phyloP scores from a whole-genome alignment of 2,797 vertebrate genomes.

The Gambusia yucatana region DNA sequence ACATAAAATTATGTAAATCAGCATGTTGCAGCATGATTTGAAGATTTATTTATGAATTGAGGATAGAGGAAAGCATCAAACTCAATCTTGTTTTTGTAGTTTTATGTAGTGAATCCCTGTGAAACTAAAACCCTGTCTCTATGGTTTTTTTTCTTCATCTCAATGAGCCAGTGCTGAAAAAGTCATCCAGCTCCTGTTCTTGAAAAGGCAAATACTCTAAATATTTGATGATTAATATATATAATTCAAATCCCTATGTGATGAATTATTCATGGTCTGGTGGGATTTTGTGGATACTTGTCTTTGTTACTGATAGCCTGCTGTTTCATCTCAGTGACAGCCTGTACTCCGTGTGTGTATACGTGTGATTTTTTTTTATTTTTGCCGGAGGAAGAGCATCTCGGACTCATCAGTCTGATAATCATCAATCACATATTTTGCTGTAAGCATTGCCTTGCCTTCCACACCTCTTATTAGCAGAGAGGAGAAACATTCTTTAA shows the following conservation, averaged over 20 bases:
- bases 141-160: not conserved
- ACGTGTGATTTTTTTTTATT: not conserved
- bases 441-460: not conserved
- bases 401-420: conserved; percentile 16
- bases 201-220: conserved; percentile 75
- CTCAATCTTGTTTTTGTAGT: conserved; percentile 19
- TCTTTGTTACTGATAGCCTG: conserved; percentile 74
- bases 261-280: conserved; percentile 75
- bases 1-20: conserved; percentile 2
- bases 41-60: conserved; percentile 9
- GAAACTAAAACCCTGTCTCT: conserved; percentile 40
- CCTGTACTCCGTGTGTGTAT: conserved; percentile 15
- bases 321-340: conserved; percentile 41
- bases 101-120: conserved; percentile 15
- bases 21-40: not conserved
- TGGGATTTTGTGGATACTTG: conserved; percentile 78
- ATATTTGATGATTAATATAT: conserved; percentile 79
- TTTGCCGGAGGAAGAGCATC: conserved; percentile 16
- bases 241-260: conserved; percentile 76
- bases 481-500: conserved; percentile 3
- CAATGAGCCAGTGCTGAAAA: conserved; percentile 36
- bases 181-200: conserved; percentile 47
- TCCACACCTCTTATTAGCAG: not conserved
- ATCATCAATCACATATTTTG: not conserved
- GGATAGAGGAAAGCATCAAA: conserved; percentile 15